These are phyloP conservation scores for Lomographa bimaculata DNA, from an alignment of 2,888 invertebrate genomes.

Conservation along the genomic window DNA sequence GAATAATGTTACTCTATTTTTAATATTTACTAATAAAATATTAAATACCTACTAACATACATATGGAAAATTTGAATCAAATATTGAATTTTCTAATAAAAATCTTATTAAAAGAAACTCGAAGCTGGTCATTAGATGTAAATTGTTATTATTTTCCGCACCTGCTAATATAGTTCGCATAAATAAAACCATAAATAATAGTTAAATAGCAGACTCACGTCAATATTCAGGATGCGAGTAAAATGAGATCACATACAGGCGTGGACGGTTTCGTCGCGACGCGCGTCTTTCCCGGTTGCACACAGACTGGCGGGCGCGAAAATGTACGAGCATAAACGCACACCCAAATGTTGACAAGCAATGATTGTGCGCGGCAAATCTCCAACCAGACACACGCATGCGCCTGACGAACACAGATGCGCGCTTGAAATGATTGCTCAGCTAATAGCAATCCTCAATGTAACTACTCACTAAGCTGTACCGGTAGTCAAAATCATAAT, in stretches of 20 bases:
- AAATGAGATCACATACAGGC: slow-evolving; percentile 60
- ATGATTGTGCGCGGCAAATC: slow-evolving; percentile 24
- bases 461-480: slow-evolving; percentile 2
- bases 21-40: too few species aligned
- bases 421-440: too few species aligned
- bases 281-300: slow-evolving; percentile 55
- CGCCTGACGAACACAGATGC: slow-evolving; percentile 23
- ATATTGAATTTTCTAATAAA: too few species aligned
- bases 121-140: too few species aligned
- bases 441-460: too few species aligned
- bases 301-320: slow-evolving; percentile 59
- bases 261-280: slow-evolving; percentile 41
- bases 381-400: slow-evolving; percentile 27
- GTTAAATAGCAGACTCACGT: slow-evolving; percentile 48
- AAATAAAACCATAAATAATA: slow-evolving; percentile 12
- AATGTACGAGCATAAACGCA: slow-evolving; percentile 33
- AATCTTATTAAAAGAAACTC: too few species aligned
- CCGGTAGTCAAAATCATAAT: slow-evolving; percentile 2
- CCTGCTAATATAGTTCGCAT: too few species aligned
- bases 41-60: too few species aligned
- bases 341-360: slow-evolving; percentile 53
- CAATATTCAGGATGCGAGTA: slow-evolving; percentile 47
- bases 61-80: too few species aligned
- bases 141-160: too few species aligned
- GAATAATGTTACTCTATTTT: too few species aligned